Evolutionary conservation across 2,113 vertebrate genomes (phyloP).

Genomic region (Eurypyga helias): DNA sequence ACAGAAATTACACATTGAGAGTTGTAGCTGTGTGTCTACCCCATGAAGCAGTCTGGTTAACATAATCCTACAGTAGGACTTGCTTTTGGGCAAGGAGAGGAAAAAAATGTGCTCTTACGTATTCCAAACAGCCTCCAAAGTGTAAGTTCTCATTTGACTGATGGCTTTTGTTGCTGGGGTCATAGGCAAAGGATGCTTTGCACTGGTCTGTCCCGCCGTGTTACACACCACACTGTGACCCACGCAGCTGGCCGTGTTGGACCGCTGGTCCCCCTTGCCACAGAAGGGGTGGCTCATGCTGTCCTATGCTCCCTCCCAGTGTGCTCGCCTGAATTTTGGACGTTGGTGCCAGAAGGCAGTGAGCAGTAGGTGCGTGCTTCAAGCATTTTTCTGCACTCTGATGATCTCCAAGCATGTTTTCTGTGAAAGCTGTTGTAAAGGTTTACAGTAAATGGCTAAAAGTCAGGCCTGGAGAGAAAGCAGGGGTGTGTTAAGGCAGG

Average conservation of each 20-base stretch:
- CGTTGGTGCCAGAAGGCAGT: background rate
- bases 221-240: accelerated
- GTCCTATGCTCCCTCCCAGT: background rate
- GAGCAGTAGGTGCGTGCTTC: background rate
- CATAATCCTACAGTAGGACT: background rate
- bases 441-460: background rate
- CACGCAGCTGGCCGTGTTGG: accelerated
- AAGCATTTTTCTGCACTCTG: background rate
- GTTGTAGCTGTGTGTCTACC: background rate
- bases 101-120: background rate
- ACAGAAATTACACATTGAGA: background rate
- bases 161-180: background rate
- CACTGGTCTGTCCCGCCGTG: background rate
- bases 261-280: background rate
- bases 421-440: background rate
- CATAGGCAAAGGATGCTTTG: background rate
- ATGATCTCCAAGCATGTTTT: background rate
- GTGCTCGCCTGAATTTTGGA: background rate
- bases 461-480: background rate
- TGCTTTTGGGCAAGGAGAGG: background rate
- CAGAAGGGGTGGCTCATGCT: background rate
- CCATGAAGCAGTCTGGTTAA: background rate
- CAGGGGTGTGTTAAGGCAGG: background rate
- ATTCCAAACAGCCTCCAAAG: background rate
- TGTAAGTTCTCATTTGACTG: background rate